Percentiles rank a stretch among this genome's conserved stretches.
phyloP scores from a whole-genome alignment of 2,888 invertebrate species.

The Drosophila mimetica region DNA sequence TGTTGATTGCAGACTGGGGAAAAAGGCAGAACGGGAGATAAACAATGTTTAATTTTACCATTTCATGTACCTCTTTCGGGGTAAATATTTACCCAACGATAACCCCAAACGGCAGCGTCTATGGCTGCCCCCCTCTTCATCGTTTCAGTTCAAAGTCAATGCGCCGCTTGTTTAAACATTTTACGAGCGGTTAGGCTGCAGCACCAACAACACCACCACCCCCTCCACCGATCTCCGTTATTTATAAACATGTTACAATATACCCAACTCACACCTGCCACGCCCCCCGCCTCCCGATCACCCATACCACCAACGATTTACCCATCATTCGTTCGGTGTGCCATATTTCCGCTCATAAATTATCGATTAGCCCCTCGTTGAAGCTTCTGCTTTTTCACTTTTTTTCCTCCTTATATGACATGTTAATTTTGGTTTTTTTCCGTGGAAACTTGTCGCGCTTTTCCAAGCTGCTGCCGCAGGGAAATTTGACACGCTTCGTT shows the following conservation, averaged over 20 bases:
- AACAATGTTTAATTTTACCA: conserved; percentile 68
- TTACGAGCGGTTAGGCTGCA: conserved; percentile 50
- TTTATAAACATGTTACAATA: conserved; percentile 72
- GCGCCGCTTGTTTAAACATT: conserved; percentile 76
- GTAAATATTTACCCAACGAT: conserved; percentile 72
- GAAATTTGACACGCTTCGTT: conserved; percentile 53
- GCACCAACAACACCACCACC: background rate
- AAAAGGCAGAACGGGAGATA: conserved; percentile 30
- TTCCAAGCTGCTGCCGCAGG: conserved; percentile 41
- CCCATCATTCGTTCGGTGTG: conserved; percentile 36
- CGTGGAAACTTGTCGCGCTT: conserved; percentile 51
- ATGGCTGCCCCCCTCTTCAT: conserved; percentile 1
- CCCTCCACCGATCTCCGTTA: conserved; percentile 36
- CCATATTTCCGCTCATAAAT: conserved; percentile 70
- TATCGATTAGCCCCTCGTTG: conserved; percentile 66
- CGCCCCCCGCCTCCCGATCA: background rate
- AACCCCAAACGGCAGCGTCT: conserved; percentile 37
- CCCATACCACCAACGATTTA: conserved; percentile 13
- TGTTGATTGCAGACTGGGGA: conserved; percentile 5
- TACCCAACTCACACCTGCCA: conserved; percentile 16
- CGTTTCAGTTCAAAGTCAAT: conserved; percentile 65
- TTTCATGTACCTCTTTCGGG: conserved; percentile 60
- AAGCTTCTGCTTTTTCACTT: conserved; percentile 3
- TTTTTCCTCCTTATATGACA: conserved; percentile 49
- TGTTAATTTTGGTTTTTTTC: conserved; percentile 64